These are phyloP conservation scores for Drosophila rufa DNA, from an alignment of 1,140 invertebrate species.

Conservation along the genomic window DNA sequence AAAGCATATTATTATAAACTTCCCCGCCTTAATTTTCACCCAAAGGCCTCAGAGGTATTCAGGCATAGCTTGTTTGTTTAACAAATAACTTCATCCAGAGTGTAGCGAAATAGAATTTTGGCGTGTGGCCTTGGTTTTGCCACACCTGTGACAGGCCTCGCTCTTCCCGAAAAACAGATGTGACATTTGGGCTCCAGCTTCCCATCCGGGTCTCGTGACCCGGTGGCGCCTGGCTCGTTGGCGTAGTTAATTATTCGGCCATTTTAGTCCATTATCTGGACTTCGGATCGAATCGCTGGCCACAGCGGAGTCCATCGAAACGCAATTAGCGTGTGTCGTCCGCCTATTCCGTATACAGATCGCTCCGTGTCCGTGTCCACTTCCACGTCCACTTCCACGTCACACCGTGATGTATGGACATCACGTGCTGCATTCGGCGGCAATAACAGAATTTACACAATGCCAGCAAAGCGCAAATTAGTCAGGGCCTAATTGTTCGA, in stretches of 20 bases:
- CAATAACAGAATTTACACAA: constrained; percentile 29
- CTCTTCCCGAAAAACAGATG: constrained; percentile 29
- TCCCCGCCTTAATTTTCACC: too few species aligned
- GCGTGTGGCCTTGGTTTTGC: constrained; percentile 8
- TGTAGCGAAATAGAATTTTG: constrained; percentile 36
- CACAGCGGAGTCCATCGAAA: constrained; percentile 67
- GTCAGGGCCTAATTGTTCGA: constrained; percentile 34
- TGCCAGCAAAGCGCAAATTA: constrained; percentile 31
- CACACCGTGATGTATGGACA: constrained; percentile 40
- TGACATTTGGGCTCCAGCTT: constrained; percentile 28
- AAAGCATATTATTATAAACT: too few species aligned
- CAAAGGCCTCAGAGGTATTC: neutral
- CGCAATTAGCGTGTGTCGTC: constrained; percentile 70
- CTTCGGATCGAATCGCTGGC: constrained; percentile 40
- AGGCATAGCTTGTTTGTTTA: neutral
- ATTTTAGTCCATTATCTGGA: constrained; percentile 78
- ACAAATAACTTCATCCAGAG: constrained; percentile 20
- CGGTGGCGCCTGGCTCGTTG: constrained; percentile 10
- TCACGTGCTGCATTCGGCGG: constrained; percentile 37
- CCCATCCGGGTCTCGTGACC: constrained; percentile 11
- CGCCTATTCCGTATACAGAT: constrained; percentile 29
- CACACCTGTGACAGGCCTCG: constrained; percentile 26
- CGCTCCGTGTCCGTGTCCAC: neutral
- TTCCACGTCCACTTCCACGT: constrained; percentile 22
- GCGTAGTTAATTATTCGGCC: constrained; percentile 76